Evolutionary conservation across 2,888 invertebrate species (phyloP), one percentile per base, ranked within the genome.

Genomic region (Argyresthia albistria): DNA sequence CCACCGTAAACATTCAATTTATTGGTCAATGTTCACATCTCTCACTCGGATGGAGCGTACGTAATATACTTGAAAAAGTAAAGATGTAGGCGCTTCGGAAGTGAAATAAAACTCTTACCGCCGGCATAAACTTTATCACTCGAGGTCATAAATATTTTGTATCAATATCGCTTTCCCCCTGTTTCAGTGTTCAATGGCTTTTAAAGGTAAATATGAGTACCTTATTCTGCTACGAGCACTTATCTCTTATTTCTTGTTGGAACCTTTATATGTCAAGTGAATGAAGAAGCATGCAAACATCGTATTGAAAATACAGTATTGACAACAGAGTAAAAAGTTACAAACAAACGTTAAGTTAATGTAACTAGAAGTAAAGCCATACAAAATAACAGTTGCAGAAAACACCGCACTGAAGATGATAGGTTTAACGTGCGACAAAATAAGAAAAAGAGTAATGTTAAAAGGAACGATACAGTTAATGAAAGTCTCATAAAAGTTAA

Each of bases 71-170:
- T 54, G 51, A 54, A 55, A 55, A 53, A 52, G 51, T 49, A 53
- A 54, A 53, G 56, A 58, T 58, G 57, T 43, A 71, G 68, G 65
- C 72, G 65, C 72, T 77, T 74, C 73, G 71, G 60, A 70, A 68
- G 69, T 66, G 70, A 68, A 76, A 80, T 80, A 80, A 79, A 79
- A 79, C 73, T 80, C 77, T 80, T 80, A 76, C 80, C 76, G 80
- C 3, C 75, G 67, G 74, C 76, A 77, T 81, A 79, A 80, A 80
- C 62, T 79, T 80, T 79, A 80, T 80, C 77, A 80, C 77, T 74
- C 73, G 63, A 70, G 73, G 76, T 73, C 76, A 76, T 79, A 80
- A 80, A 81, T 80, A 80, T 78, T 76, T 74, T 74, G 75, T 73
- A 72, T 69, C 75, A 73, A 75, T 77, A 76, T 72, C 70, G 69